Conservation (phyloP, 2,797 vertebrate genomes). For the Sitta carolinensis region DNA sequence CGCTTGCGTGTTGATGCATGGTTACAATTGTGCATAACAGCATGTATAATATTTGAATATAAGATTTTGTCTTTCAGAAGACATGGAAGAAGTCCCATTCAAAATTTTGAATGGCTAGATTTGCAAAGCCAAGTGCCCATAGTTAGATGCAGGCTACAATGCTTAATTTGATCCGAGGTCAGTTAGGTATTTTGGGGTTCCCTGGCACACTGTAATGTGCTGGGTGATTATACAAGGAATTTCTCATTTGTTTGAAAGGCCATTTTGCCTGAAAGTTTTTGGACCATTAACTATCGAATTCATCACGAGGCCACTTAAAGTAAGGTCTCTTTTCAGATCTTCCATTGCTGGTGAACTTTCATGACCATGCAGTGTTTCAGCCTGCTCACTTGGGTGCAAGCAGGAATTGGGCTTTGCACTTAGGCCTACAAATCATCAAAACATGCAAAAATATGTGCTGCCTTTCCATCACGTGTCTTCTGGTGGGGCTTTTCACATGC, state of each 20-base stretch:
- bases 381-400: accelerated
- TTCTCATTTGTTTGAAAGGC: neutral
- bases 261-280: neutral
- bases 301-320: neutral
- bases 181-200: neutral
- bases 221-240: neutral
- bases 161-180: neutral
- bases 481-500: neutral
- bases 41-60: neutral
- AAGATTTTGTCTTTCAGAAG: neutral
- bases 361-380: neutral
- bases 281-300: neutral
- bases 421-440: neutral
- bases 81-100: neutral
- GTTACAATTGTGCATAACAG: neutral
- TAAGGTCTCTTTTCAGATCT: neutral
- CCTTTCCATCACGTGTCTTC: neutral
- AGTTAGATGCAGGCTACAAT: neutral
- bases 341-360: neutral
- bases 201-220: neutral
- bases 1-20: neutral
- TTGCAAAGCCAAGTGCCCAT: neutral
- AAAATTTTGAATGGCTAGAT: neutral
- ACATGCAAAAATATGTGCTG: neutral
- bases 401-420: neutral